Evolutionary conservation across 2,888 invertebrate genomes (phyloP), one percentile per base, ranked within the genome.

Genomic region (Melanostoma mellinum): DNA sequence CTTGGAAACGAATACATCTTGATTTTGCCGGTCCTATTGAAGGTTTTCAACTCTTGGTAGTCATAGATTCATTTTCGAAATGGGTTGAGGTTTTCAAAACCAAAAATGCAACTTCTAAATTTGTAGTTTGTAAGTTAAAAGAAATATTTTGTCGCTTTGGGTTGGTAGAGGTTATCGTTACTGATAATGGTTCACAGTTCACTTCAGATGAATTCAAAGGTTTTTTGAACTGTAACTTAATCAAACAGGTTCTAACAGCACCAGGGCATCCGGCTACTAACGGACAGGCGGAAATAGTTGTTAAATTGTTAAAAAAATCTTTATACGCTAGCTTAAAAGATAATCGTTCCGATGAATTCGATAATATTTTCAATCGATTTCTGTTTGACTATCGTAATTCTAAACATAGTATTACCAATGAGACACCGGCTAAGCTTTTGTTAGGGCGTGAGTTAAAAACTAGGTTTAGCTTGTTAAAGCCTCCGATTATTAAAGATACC

Each of bases 111-210:
- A 79, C 75, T 8, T 61, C 81, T 46, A 32, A 35, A 4, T 72
- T 81, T 53, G 58, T 56, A 38, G 60, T 85, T n/a, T 10, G 33
- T 8, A 85, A 67, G 50, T 20, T 84, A 20, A 48, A 74, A 32
- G 74, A 86, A 75, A 36, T 52, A 20, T 85, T 85, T 72, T 68
- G 65, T 32, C 71, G 81, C 33, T 81, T 65, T 75, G 84, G 80
- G 6, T 52, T 80, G 6, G 72, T 72, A 3, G 56, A 85, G 10
- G 73, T 50, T 2, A 6, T 85, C 38, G 79, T 77, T 52, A 85
- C 68, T 6, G 85, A 86, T 44, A 85, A 85, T 55, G 79, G 56
- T 33, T 3, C 10, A 46, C 50, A 72, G 40, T 61, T 73, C 46
- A 50, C 40, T 3, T 63, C 60, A 5, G 44, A 46, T n/a, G 61